Evolutionary conservation across 2,113 vertebrate species (phyloP).

Genomic region (Prolemur simus): DNA sequence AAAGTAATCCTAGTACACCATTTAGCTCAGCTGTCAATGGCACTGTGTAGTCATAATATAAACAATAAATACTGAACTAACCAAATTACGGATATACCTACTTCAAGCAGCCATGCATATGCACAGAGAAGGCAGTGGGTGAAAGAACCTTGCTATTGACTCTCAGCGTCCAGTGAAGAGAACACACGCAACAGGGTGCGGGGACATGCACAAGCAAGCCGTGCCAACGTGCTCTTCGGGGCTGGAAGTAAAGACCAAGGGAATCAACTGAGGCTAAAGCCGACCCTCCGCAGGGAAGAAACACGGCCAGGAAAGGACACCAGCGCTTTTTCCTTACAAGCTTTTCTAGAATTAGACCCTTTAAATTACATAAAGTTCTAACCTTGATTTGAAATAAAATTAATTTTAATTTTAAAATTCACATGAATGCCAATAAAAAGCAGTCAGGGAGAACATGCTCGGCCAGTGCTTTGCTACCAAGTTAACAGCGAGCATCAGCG

Average conservation of each 20-base stretch:
- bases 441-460: not conserved
- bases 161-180: not conserved
- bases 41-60: not conserved
- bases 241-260: not conserved
- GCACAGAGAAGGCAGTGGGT: not conserved
- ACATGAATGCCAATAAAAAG: not conserved
- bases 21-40: not conserved
- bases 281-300: not conserved
- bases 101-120: not conserved
- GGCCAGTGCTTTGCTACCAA: not conserved
- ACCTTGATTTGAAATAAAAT: not conserved
- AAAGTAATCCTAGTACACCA: not conserved
- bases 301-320: not conserved
- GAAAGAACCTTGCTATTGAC: not conserved
- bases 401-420: slow-evolving; percentile 1
- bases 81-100: not conserved
- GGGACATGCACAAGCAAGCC: accelerated
- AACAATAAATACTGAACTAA: not conserved
- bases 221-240: accelerated
- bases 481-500: not conserved
- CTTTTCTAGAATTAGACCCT: not conserved
- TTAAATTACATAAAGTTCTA: not conserved
- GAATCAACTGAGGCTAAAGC: accelerated
- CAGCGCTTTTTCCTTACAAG: not conserved
- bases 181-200: not conserved